These are phyloP conservation scores for Genyomyrus donnyi DNA, from an alignment of 2,113 vertebrate genomes.

Conservation along the genomic window DNA sequence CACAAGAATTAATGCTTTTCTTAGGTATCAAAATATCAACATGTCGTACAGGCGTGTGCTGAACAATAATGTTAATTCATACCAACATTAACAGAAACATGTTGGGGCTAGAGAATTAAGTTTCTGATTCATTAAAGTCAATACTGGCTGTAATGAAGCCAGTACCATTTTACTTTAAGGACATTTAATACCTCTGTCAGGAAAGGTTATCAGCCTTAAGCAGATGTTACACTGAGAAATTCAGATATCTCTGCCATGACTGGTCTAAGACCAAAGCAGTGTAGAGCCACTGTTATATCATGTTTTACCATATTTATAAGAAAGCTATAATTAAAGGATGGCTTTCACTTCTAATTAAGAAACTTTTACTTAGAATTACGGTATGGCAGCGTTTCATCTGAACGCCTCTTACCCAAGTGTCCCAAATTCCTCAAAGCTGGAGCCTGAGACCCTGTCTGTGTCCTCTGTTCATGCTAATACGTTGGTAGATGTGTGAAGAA, in stretches of 20 bases:
- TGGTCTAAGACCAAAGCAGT: background rate
- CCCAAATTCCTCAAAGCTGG: background rate
- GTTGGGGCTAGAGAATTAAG: background rate
- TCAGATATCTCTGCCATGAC: background rate
- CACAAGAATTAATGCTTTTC: background rate
- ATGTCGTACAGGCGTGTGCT: background rate
- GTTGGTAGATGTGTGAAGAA: background rate
- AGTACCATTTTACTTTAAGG: background rate
- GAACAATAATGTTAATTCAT: background rate
- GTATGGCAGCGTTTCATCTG: background rate
- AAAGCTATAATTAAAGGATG: slow-evolving; percentile 5
- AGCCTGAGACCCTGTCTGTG: background rate
- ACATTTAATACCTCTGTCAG: background rate
- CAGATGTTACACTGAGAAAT: background rate
- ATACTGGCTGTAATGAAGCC: background rate
- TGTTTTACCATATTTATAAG: background rate
- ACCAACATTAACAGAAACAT: background rate
- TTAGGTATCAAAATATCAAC: background rate
- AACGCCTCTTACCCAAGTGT: slow-evolving; percentile 7
- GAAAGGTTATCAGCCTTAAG: background rate
- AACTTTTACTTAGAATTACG: background rate
- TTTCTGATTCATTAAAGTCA: background rate
- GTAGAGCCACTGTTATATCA: background rate
- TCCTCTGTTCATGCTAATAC: background rate
- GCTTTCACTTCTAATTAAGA: slow-evolving; percentile 7